Percentiles rank a stretch among this genome's conserved stretches.
These are phyloP conservation scores for Stichopus horrens DNA, from an alignment of 53 echinoderm and acorn worm genomes.

Conservation along the genomic window DNA sequence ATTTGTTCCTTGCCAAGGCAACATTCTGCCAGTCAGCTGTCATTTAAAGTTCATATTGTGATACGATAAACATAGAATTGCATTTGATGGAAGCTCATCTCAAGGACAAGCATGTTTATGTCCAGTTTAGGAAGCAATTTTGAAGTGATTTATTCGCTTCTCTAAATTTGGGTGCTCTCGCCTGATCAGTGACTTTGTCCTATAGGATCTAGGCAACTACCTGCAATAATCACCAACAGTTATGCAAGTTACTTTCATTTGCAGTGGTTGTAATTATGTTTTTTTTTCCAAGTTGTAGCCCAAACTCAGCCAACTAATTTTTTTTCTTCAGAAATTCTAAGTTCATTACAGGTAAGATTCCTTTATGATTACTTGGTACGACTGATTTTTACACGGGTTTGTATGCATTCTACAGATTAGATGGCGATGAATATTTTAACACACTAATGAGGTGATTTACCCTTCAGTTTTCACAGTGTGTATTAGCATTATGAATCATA, in stretches of 20 bases:
- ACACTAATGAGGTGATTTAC: slow-evolving; percentile 32
- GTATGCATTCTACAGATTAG: slow-evolving; percentile 48
- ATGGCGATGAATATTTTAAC: slow-evolving; percentile 47
- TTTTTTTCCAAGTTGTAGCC: no score
- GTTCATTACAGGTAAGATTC: slow-evolving; percentile 36
- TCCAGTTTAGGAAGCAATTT: neutral
- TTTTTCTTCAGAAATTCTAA: slow-evolving; percentile 21
- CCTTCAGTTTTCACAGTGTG: slow-evolving; percentile 1
- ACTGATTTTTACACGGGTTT: no score
- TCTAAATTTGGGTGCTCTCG: neutral
- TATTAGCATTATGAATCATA: slow-evolving; percentile 12
- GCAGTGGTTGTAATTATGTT: no score
- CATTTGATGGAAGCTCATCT: slow-evolving; percentile 10
- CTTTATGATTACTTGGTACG: neutral
- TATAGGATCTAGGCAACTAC: neutral
- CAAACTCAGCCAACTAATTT: slow-evolving; percentile 23
- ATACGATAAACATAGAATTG: slow-evolving; percentile 9
- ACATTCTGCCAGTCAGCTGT: neutral
- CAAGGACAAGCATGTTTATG: neutral
- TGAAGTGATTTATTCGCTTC: neutral
- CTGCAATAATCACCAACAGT: no score
- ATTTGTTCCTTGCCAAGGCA: slow-evolving; percentile 31
- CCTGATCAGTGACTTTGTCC: neutral
- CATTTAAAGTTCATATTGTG: slow-evolving; percentile 21
- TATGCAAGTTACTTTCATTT: no score